These are phyloP conservation scores for Phyllotreta striolata DNA, from an alignment of 2,888 invertebrate genomes.

Conservation along the genomic window DNA sequence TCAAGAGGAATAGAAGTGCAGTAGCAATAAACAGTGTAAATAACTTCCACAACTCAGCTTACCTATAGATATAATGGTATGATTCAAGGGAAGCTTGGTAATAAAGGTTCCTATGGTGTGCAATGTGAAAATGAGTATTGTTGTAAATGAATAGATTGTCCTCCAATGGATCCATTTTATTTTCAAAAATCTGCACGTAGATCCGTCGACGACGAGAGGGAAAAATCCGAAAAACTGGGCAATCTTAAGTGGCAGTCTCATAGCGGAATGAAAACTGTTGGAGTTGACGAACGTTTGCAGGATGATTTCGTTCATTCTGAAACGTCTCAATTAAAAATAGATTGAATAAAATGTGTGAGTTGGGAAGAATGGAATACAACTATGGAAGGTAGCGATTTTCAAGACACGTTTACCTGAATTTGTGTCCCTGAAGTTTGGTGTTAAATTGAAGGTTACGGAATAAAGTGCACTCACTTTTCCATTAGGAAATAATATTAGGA, in stretches of 20 bases:
- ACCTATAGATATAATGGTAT: slow-evolving; percentile 19
- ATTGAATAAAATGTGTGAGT: no score
- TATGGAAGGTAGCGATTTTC: no score
- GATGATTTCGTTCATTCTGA: slow-evolving; percentile 3
- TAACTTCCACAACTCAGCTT: not conserved
- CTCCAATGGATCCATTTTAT: slow-evolving; percentile 26
- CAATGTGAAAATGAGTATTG: slow-evolving; percentile 3
- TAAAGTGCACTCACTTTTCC: no score
- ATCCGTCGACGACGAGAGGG: slow-evolving; percentile 14
- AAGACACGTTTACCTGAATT: no score
- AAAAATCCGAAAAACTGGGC: slow-evolving; percentile 29
- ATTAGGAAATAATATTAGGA: no score
- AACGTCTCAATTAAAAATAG: no score
- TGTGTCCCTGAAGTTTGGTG: no score
- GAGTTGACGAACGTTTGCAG: slow-evolving; percentile 5
- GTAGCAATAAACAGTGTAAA: no score
- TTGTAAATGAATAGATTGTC: slow-evolving; percentile 24
- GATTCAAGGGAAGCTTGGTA: not conserved
- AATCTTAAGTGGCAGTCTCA: slow-evolving; percentile 20
- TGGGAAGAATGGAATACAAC: no score
- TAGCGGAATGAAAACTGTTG: slow-evolving; percentile 20
- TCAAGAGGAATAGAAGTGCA: no score
- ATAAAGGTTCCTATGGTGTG: not conserved
- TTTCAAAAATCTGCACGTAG: slow-evolving; percentile 7
- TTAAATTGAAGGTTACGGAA: no score